Conservation (phyloP, 2,888 invertebrate species). For the Acholoe squamosa region DNA sequence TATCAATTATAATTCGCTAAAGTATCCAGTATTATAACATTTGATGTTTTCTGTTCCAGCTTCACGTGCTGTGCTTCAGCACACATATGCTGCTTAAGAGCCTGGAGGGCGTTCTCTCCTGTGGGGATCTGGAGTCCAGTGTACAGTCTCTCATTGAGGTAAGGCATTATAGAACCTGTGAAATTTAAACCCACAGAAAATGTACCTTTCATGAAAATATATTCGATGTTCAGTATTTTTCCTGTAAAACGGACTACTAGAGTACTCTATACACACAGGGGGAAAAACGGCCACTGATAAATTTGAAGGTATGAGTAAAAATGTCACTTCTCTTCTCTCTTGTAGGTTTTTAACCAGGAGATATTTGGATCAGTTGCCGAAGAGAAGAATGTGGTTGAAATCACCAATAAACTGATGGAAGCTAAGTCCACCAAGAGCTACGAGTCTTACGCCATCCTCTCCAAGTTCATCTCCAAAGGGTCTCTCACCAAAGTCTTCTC, state of each 20-base stretch:
- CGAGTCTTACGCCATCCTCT: slow-evolving; percentile 91
- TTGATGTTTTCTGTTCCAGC: slow-evolving; percentile 78
- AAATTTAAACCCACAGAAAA: background rate
- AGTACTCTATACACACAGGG: too few species aligned
- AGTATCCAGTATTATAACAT: too few species aligned
- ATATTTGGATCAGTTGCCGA: slow-evolving; percentile 93
- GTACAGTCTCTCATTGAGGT: slow-evolving; percentile 90
- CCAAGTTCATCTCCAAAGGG: slow-evolving; percentile 90
- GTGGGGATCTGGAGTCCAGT: slow-evolving; percentile 91
- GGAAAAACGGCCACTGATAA: too few species aligned
- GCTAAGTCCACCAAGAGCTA: slow-evolving; percentile 90
- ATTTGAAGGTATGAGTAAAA: background rate
- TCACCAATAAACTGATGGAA: slow-evolving; percentile 88
- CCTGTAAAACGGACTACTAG: too few species aligned
- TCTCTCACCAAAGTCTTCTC: slow-evolving; percentile 90
- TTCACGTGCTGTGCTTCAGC: slow-evolving; percentile 95
- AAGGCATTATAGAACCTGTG: slow-evolving; percentile 73
- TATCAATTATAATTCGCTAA: too few species aligned
- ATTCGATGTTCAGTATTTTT: background rate
- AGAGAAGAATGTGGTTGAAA: slow-evolving; percentile 94
- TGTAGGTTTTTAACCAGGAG: slow-evolving; percentile 91
- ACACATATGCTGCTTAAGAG: slow-evolving; percentile 91
- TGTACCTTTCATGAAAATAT: background rate
- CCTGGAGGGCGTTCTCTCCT: slow-evolving; percentile 88
- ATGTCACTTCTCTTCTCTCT: background rate